A percentile compares a stretch with the other conserved stretches of the same genome.
Evolutionary conservation across 1,140 invertebrate genomes (phyloP).

Genomic region (Drosophila lowei): DNA sequence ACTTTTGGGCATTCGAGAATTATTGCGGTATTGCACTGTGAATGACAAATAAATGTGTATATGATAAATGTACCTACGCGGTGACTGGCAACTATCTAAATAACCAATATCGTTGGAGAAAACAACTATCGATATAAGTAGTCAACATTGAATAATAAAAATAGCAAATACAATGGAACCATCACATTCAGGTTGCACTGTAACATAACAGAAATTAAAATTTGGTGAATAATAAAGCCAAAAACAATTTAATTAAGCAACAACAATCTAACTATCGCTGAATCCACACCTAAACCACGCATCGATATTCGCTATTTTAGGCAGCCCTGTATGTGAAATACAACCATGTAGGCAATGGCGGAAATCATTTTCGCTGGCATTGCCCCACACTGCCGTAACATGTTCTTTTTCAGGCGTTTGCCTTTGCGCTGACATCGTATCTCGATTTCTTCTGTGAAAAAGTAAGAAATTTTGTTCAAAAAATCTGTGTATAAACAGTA

Average conservation of each 20-base stretch:
- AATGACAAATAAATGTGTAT: not conserved
- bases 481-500: conserved; percentile 46
- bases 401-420: conserved; percentile 83
- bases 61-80: too few species aligned
- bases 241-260: not conserved
- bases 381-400: conserved; percentile 73
- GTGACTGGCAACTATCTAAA: not conserved
- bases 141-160: not conserved
- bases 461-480: conserved; percentile 68
- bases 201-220: accelerated
- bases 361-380: conserved; percentile 53
- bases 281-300: accelerated
- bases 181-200: too few species aligned
- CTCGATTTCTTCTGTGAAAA: conserved; percentile 79
- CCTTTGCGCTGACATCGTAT: conserved; percentile 82
- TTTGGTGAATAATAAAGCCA: accelerated
- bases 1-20: not conserved
- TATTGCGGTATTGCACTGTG: not conserved
- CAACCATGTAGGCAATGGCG: conserved; percentile 54
- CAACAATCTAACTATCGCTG: not conserved
- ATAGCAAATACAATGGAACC: too few species aligned
- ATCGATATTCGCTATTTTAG: not conserved
- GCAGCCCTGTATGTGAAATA: conserved; percentile 40
- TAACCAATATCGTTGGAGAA: conserved; percentile 4
- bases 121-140: not conserved